Conservation (phyloP, 2,888 invertebrate species). For the Augiades crinisus region DNA sequence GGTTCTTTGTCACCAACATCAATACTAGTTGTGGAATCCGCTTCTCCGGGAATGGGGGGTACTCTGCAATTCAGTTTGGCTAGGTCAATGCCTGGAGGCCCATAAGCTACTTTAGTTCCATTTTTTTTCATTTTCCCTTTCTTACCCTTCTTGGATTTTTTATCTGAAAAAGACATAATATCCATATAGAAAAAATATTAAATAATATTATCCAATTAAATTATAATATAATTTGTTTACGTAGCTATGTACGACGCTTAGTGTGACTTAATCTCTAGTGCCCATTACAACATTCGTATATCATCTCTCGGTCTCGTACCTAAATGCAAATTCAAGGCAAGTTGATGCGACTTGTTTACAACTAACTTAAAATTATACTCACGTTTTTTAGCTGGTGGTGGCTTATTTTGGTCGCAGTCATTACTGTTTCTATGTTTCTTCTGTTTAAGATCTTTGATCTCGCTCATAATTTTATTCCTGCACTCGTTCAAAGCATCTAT, state of each 20-base stretch:
- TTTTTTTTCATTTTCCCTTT: neutral
- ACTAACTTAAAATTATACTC: neutral
- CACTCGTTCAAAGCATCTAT: conserved; percentile 7
- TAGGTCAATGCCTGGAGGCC: conserved; percentile 12
- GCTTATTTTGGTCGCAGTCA: neutral
- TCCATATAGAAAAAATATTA: too few species aligned
- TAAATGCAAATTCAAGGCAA: too few species aligned
- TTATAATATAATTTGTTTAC: too few species aligned
- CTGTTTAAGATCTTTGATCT: neutral
- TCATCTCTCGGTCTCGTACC: too few species aligned
- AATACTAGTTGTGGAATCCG: neutral
- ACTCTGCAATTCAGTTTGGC: conserved; percentile 5
- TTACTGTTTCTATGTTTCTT: neutral
- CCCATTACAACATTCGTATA: too few species aligned
- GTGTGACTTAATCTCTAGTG: too few species aligned
- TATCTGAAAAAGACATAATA: neutral
- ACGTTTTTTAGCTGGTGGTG: neutral
- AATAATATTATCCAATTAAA: too few species aligned
- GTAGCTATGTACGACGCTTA: too few species aligned
- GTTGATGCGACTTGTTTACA: neutral
- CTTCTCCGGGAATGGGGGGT: neutral
- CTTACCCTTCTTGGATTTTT: conserved; percentile 7
- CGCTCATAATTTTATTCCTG: neutral
- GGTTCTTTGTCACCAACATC: neutral
- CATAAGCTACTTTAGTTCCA: neutral